phyloP scores from a whole-genome alignment of 2,113 vertebrate genomes.

The Hippocampus comes region DNA sequence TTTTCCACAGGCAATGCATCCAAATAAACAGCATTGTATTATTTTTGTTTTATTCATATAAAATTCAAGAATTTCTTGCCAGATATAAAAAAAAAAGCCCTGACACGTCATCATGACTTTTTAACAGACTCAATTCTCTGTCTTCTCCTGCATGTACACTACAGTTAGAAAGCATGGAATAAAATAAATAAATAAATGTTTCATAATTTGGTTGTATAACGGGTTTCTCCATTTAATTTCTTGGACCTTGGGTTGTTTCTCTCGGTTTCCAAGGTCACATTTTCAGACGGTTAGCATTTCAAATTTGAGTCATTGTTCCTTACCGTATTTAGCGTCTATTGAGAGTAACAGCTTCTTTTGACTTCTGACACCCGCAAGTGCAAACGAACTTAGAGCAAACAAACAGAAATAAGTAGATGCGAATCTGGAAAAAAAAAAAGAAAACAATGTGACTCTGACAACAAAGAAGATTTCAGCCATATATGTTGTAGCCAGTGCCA shows the following conservation, averaged over 20 bases:
- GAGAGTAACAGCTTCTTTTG: too few species aligned
- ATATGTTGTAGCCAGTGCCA: too few species aligned
- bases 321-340: too few species aligned
- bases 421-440: too few species aligned
- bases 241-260: not conserved
- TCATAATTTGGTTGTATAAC: not conserved
- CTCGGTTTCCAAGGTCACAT: not conserved
- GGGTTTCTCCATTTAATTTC: not conserved
- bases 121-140: not conserved
- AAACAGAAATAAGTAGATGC: too few species aligned
- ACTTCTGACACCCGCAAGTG: too few species aligned
- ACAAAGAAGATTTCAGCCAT: too few species aligned
- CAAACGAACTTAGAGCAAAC: too few species aligned
- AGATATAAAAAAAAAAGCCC: not conserved
- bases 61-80: not conserved
- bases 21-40: not conserved
- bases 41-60: not conserved
- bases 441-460: too few species aligned
- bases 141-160: not conserved
- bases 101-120: not conserved
- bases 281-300: not conserved
- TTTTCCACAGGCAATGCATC: slow-evolving; percentile 6
- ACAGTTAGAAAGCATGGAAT: not conserved
- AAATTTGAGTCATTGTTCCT: not conserved
- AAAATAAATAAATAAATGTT: not conserved